phyloP scores from a whole-genome alignment of 2,113 vertebrate species.

The Aepyceros melampus region DNA sequence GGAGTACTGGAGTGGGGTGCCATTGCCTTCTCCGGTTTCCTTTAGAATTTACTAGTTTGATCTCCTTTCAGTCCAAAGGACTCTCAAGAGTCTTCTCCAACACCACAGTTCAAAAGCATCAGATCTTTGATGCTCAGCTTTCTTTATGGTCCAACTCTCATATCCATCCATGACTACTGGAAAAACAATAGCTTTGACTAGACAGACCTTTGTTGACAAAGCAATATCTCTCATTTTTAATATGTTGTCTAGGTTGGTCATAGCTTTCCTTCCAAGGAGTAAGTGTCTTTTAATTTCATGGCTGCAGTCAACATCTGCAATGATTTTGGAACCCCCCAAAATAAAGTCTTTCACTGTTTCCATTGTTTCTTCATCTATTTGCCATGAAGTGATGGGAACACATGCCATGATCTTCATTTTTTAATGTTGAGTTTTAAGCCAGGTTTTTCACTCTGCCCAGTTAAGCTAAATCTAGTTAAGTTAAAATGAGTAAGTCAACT shows the following conservation, averaged over 20 bases:
- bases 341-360: not conserved
- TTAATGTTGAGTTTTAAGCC: not conserved
- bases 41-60: not conserved
- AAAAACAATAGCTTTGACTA: not conserved
- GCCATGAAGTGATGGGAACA: not conserved
- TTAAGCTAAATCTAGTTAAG: not conserved
- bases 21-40: no score
- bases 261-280: not conserved
- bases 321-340: not conserved
- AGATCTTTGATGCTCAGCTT: not conserved
- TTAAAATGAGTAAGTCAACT: not conserved
- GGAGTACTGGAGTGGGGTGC: no score
- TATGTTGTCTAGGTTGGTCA: not conserved
- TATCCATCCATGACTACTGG: not conserved
- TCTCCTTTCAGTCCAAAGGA: not conserved
- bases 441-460: not conserved
- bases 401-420: not conserved
- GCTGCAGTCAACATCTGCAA: not conserved
- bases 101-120: not conserved
- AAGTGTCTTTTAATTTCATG: not conserved
- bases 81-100: not conserved
- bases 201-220: not conserved
- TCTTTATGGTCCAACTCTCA: not conserved
- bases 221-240: not conserved
- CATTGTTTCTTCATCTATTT: not conserved